A percentile compares a stretch with the other conserved stretches of the same genome.
These are phyloP conservation scores for Merodon equestris DNA, from an alignment of 2,888 invertebrate species.

Conservation along the genomic window DNA sequence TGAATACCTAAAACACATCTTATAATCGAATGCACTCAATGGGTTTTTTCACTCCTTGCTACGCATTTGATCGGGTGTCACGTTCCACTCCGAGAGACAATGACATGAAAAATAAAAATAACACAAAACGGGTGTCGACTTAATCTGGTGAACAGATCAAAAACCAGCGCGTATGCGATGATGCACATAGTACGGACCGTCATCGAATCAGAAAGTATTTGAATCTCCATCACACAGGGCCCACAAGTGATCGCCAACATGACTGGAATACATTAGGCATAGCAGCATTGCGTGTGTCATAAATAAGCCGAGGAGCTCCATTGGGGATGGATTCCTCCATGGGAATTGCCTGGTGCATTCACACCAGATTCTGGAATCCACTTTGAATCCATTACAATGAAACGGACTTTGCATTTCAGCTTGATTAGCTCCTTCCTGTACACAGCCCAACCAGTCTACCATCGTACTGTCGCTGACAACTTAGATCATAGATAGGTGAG, in stretches of 20 bases:
- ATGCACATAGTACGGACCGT: constrained; percentile 22
- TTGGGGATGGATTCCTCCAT: constrained; percentile 19
- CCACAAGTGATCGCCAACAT: constrained; percentile 46
- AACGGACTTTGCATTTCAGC: constrained; percentile 45
- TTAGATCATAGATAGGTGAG: constrained; percentile 25
- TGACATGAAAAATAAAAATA: constrained; percentile 25
- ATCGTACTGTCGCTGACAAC: constrained; percentile 27
- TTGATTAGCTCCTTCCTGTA: constrained; percentile 53
- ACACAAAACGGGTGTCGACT: constrained; percentile 51
- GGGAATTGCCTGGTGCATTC: constrained; percentile 49
- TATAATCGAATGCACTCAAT: constrained; percentile 33
- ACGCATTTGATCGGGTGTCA: constrained; percentile 57
- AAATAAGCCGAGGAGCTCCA: constrained; percentile 53
- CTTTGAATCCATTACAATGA: constrained; percentile 31
- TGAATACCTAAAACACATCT: constrained; percentile 53
- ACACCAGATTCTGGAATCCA: constrained; percentile 35
- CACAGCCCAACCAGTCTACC: background rate
- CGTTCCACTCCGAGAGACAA: constrained; percentile 31
- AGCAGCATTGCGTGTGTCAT: constrained; percentile 61
- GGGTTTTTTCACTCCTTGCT: constrained; percentile 21
- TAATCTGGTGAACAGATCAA: constrained; percentile 61
- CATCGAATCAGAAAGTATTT: constrained; percentile 53
- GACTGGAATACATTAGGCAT: constrained; percentile 62
- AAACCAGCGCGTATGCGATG: constrained; percentile 51
- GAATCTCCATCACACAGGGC: constrained; percentile 21